Percentiles rank a stretch among this genome's conserved stretches.
These are phyloP conservation scores for Solen grandis DNA, from an alignment of 1,140 invertebrate species.

Conservation along the genomic window DNA sequence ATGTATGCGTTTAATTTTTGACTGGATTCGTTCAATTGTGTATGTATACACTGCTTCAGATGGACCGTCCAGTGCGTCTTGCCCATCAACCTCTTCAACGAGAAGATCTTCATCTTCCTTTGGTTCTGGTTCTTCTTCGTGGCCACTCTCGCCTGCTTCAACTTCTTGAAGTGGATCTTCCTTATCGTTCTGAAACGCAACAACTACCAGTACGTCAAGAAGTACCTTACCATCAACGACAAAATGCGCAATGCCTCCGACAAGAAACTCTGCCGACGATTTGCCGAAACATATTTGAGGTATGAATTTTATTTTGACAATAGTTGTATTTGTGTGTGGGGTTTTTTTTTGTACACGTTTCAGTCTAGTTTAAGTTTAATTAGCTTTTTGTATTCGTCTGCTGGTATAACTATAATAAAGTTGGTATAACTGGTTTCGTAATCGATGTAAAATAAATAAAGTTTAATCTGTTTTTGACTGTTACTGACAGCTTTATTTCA, in stretches of 20 bases:
- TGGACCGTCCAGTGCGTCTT: slow-evolving; percentile 81
- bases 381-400: too few species aligned
- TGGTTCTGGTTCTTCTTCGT: slow-evolving; percentile 83
- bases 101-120: slow-evolving; percentile 83
- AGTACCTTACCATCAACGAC: slow-evolving; percentile 63
- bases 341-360: too few species aligned
- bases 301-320: neutral
- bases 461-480: too few species aligned
- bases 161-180: slow-evolving; percentile 67
- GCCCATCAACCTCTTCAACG: slow-evolving; percentile 83
- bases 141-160: slow-evolving; percentile 72
- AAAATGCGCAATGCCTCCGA: slow-evolving; percentile 59
- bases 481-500: too few species aligned
- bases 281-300: slow-evolving; percentile 72
- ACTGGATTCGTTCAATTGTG: too few species aligned
- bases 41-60: slow-evolving; percentile 7
- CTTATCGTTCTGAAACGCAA: slow-evolving; percentile 60
- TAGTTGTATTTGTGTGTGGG: too few species aligned
- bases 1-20: too few species aligned
- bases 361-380: too few species aligned
- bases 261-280: slow-evolving; percentile 68
- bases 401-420: too few species aligned
- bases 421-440: too few species aligned
- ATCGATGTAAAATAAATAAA: too few species aligned
- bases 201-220: slow-evolving; percentile 70